Evolutionary conservation across 2,113 vertebrate genomes (phyloP), one percentile per base, ranked within the genome.

Genomic region (Ibidorhyncha struthersii): DNA sequence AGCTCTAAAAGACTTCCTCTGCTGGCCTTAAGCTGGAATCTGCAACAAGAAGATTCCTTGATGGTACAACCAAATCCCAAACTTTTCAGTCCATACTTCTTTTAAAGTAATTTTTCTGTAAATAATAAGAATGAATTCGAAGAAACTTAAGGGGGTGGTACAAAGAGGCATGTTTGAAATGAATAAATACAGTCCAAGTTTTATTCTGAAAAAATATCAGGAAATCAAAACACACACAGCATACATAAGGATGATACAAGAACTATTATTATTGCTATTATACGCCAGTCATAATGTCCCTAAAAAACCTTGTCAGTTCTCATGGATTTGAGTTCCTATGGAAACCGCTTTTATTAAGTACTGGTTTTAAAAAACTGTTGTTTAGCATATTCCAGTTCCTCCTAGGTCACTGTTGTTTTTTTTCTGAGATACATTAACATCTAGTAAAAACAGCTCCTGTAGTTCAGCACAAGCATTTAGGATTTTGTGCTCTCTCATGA

Each of bases 321-420:
- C 86, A 49, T 36, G 63, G 36, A 94, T 79, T 83, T 86, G 73
- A 90, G 86, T 91, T 94, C 88, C 83, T 95, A 94, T 92, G 86
- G 90, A 92, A 95, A 96, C n/a, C 0, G 0, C 14, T 62, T 84
- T 61, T 79, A 86, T 79, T 86, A 92, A 92, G 61, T 27, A 70
- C 47, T 76, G 29, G 3, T 69, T 94, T 86, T 34, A 22, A 66
- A 95, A 90, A 53, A n/a, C 7, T 26, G 40, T 72, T 93, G 59
- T 86, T 92, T 80, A 89, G 30, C 78, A 62, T 86, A 84, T 79
- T 87, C 36, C 62, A 65, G 56, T 82, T 95, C 45, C 38, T 91
- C 55, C 29, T 56, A 82, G 67, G 76, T 90, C 69, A 89, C 0
- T 79, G 47, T 18, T 45, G 52, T 8, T 1, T 61, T 92, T 95